Base-by-base conservation (phyloP, 2,888 invertebrate genomes). In the Rhimphoctona megacephalus region DNA sequence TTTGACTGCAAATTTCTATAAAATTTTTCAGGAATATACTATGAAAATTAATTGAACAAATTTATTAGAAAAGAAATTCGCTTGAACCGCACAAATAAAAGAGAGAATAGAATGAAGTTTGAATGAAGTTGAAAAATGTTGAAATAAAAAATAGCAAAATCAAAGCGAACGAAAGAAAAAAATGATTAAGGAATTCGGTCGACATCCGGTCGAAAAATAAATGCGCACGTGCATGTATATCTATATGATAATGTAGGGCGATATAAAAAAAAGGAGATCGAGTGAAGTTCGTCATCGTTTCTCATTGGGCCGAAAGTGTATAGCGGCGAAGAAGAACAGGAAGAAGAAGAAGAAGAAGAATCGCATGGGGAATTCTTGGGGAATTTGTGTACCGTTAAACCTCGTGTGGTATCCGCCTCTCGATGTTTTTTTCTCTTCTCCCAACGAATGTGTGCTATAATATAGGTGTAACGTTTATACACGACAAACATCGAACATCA, bases 371-470 rank as follows among this genome's bases (percentile, higher is more conserved):
- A 86, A 88, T 85, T 88, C 78, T 67, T 52, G 61, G 80, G 89
- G 87, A 88, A 89, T 87, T 89, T 83, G 83, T 79, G 87, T 90
- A 89, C 90, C 90, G 90, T 90, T 90, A 90, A 88, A 88, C 81
- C 76, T 78, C 78, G 83, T 74, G 81, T 80, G 80, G 72, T 76
- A 78, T 78, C 69, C 80, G 70, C 76, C 70, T 78, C 85, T 76
- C 78, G 39, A 43, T 64, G 64, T 64, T 80, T 80, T 39, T 83
- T 70, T 80, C 46, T 72, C 72, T 30, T 22, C 46, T 11, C 61
- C 64, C 72, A 25, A 43, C 72, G 46, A 76, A 76, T 33, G 64
- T 46, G 61, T 64, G 61, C 46, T 30, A 46, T 46, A 64, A 76
- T 76, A 69, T 61, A 80, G 17, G 73, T 67, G 57, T 46, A 77